Evolutionary conservation across 2,113 vertebrate genomes (phyloP).

Genomic region (Ceratotherium simum): DNA sequence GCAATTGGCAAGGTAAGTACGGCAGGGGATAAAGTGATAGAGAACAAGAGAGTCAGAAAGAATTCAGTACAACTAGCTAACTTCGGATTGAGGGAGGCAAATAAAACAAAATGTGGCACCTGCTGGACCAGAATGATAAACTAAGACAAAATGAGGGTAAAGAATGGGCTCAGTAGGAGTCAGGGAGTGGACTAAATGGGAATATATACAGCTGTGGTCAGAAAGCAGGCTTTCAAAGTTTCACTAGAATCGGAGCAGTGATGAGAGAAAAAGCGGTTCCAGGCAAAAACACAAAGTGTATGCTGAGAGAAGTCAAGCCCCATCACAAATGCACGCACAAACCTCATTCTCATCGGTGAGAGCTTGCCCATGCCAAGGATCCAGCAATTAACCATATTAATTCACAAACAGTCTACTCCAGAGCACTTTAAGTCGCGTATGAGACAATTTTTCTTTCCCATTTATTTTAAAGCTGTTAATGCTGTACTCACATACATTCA

Average conservation of each 20-base stretch:
- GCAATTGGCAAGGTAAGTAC: neutral
- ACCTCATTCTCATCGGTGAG: fast-evolving
- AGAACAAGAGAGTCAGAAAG: neutral
- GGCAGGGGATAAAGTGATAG: neutral
- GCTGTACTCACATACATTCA: constrained; percentile 83
- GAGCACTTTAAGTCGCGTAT: neutral
- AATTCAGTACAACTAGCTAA: neutral
- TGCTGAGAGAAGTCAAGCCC: neutral
- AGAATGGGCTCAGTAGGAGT: neutral
- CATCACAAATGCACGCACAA: fast-evolving
- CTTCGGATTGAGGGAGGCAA: neutral
- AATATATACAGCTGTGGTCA: neutral
- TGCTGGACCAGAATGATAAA: neutral
- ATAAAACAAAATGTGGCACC: neutral
- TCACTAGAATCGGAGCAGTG: neutral
- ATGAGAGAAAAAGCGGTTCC: neutral
- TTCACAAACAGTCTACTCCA: neutral
- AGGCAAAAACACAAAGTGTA: neutral
- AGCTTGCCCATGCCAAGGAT: fast-evolving
- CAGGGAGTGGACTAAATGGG: neutral
- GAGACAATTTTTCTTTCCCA: neutral
- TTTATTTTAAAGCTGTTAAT: neutral
- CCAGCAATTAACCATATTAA: neutral
- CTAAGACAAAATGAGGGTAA: neutral
- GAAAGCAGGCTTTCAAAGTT: neutral